Evolutionary conservation across 53 echinoderm and acorn worm species (phyloP), one percentile per base, ranked within the genome.

Genomic region (Antedon mediterranea): DNA sequence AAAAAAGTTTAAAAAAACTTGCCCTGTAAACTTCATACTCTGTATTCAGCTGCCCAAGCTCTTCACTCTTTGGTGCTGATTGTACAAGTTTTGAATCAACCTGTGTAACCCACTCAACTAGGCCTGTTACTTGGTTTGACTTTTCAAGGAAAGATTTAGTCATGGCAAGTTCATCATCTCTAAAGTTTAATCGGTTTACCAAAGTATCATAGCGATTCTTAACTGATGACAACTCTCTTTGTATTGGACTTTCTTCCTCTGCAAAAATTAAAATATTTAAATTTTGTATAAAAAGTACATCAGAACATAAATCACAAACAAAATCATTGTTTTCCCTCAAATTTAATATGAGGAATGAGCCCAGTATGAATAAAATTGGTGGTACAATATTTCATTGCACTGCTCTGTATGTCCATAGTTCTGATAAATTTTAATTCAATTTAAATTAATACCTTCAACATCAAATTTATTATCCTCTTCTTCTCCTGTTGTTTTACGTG

Each of bases 51-150:
- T 94, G 87, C 30, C 85, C 87, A 79, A 91, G 83, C 43, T 94
- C 91, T 13, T 74, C 81, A 43, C 89, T 86, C 32, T 82, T 85
- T 28, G 94, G 94, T 13, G 94, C 85, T 0, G 94, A 87, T 28
- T 91, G 74, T 20, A 85, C 88, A 71, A 98, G 88, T 84, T 85
- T 90, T 13, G 91, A 90, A 29, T 98, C 93, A 4, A 92, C 92
- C 6, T 74, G 88, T 0, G 89, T 93, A 70, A 98, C 90, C 98
- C 98, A 98, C 43, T 98, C 98, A 75, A 93, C 86, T 76, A 98
- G 81, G 27, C 88, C 86, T 1, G 88, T 86, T 18, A 98, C 86
- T 72, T 90, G 90, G 71, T 74, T 86, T 31, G 88, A 86, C 84
- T 88, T 98, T 85, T 98, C 98, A n/a, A 85, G 80, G 43, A 89